phyloP scores from a whole-genome alignment of 2,113 vertebrate species.

The Hippolais icterina region DNA sequence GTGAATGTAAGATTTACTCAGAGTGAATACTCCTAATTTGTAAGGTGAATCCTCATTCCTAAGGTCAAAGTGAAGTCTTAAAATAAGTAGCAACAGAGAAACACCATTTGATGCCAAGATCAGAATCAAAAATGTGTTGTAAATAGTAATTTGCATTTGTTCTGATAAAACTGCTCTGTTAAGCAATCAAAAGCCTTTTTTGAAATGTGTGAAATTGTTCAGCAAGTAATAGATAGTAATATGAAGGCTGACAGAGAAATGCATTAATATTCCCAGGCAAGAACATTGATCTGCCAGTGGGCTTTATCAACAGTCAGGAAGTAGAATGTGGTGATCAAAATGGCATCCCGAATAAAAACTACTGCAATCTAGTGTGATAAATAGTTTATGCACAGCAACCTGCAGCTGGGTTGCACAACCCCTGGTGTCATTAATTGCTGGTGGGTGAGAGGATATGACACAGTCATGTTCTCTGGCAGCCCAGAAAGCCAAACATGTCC shows the following conservation, averaged over 20 bases:
- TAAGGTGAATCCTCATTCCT: neutral
- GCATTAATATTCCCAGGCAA: neutral
- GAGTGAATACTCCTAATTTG: neutral
- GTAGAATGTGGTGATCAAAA: neutral
- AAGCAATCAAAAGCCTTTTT: neutral
- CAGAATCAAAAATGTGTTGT: neutral
- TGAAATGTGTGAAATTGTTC: neutral
- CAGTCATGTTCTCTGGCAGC: fast-evolving
- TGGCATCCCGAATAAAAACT: neutral
- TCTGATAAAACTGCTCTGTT: neutral
- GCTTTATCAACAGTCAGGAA: neutral
- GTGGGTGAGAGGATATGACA: neutral
- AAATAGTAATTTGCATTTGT: constrained; percentile 13
- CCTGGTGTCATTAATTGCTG: neutral
- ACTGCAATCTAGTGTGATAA: neutral
- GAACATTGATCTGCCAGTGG: neutral
- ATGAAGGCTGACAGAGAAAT: neutral
- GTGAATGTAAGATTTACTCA: neutral
- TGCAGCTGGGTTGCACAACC: neutral
- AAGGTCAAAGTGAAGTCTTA: neutral
- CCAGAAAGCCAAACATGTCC: neutral
- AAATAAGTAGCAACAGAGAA: neutral
- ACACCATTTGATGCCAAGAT: neutral
- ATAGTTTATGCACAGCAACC: neutral
- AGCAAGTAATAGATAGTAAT: neutral